Evolutionary conservation across 1,140 invertebrate species (phyloP).

Genomic region (Conopomorpha cramerella): DNA sequence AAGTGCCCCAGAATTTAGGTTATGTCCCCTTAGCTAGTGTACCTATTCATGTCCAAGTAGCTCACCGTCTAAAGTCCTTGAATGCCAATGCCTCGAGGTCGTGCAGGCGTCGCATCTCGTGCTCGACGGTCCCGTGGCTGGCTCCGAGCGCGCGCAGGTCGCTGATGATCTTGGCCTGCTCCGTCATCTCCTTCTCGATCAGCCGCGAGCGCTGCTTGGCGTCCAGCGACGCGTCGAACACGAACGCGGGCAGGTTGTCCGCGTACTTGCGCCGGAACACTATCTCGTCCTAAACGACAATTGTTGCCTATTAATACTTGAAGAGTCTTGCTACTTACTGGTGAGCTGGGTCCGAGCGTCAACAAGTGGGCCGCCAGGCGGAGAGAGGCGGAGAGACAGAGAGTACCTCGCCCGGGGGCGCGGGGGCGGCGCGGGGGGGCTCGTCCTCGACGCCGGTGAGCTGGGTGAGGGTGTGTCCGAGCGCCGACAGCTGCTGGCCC

Average conservation of each 20-base stretch:
- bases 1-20: too few relatives aligned
- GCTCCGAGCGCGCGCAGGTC: conserved; percentile 88
- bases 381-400: too few relatives aligned
- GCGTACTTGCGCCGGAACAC: conserved; percentile 66
- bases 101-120: conserved; percentile 87
- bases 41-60: neutral
- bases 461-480: conserved; percentile 94
- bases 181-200: conserved; percentile 97
- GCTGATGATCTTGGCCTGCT: conserved; percentile 93
- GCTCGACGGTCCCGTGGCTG: conserved; percentile 87
- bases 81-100: conserved; percentile 92
- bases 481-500: conserved; percentile 90
- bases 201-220: conserved; percentile 87
- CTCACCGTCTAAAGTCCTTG: conserved; percentile 74
- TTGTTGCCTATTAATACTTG: too few relatives aligned
- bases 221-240: conserved; percentile 85
- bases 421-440: too few relatives aligned
- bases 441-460: conserved; percentile 86
- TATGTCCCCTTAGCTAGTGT: too few relatives aligned
- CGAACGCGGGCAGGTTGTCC: conserved; percentile 80
- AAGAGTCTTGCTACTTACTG: too few relatives aligned
- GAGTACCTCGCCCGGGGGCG: too few relatives aligned
- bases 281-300: conserved; percentile 76
- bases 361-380: too few relatives aligned
- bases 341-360: too few relatives aligned